Evolutionary conservation across 1,140 invertebrate species (phyloP).

Genomic region (Caenorhabditis inopinata): DNA sequence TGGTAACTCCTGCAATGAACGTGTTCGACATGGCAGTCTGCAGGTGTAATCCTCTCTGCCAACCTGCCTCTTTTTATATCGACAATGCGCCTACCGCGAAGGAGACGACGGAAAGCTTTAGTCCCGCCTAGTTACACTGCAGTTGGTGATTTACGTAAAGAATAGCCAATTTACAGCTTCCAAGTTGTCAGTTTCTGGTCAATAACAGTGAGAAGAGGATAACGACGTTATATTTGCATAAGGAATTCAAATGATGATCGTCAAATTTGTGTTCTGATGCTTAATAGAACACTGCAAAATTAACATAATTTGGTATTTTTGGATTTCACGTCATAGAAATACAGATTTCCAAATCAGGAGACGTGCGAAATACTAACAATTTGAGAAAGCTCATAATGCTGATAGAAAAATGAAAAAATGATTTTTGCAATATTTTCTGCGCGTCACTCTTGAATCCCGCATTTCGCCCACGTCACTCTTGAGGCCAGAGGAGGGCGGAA

Average conservation of each 20-base stretch:
- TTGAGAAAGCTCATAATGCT: too few species aligned
- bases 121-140: slow-evolving; percentile 28
- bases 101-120: background rate
- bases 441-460: too few species aligned
- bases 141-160: slow-evolving; percentile 1
- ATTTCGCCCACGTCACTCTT: too few species aligned
- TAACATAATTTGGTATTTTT: background rate
- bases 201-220: background rate
- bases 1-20: slow-evolving; percentile 14
- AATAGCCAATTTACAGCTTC: background rate
- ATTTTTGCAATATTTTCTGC: too few species aligned
- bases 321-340: too few species aligned
- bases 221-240: slow-evolving; percentile 4
- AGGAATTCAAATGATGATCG: background rate
- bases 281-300: background rate
- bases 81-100: background rate
- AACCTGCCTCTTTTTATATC: slow-evolving; percentile 31
- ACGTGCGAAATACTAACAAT: too few species aligned
- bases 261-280: background rate
- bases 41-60: background rate
- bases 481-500: too few species aligned
- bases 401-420: too few species aligned
- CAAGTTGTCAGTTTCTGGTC: slow-evolving; percentile 8
- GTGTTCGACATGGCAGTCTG: slow-evolving; percentile 12
- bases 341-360: too few species aligned